These are phyloP conservation scores for Ceyx melanurus DNA, from an alignment of 2,113 vertebrate species.

Conservation along the genomic window DNA sequence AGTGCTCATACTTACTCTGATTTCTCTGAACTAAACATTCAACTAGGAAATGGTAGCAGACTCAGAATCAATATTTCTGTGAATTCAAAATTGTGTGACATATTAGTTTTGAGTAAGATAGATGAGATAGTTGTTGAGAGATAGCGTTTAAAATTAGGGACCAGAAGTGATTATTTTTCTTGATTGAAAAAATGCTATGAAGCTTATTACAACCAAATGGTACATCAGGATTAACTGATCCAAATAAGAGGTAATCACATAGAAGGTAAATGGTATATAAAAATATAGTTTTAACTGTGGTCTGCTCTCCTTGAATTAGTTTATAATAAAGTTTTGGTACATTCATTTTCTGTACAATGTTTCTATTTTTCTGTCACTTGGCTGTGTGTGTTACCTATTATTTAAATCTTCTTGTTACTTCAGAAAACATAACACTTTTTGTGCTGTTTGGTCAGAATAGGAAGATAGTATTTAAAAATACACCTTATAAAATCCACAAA, in stretches of 20 bases:
- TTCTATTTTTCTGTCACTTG: not conserved
- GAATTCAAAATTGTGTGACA: not conserved
- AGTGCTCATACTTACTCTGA: not conserved
- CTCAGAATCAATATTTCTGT: not conserved
- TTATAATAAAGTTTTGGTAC: not conserved
- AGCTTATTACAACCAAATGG: conserved; percentile 13
- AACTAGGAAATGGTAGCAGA: not conserved
- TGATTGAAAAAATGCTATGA: conserved; percentile 36
- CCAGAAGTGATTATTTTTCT: conserved; percentile 44
- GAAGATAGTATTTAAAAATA: not conserved
- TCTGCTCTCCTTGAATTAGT: not conserved
- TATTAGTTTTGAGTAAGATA: conserved; percentile 46
- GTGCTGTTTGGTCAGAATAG: not conserved
- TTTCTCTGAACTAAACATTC: not conserved
- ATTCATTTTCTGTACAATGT: not conserved
- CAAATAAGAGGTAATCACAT: not conserved
- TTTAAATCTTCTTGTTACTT: not conserved
- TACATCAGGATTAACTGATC: conserved; percentile 9
- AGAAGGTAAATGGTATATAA: not conserved
- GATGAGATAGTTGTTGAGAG: conserved; percentile 16
- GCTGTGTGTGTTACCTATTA: not conserved
- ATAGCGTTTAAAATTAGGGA: conserved; percentile 26
- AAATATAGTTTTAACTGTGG: not conserved
- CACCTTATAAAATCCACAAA: not conserved
- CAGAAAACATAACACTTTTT: not conserved